phyloP scores from a whole-genome alignment of 2,888 invertebrate genomes.

The Halocaridina rubra region DNA sequence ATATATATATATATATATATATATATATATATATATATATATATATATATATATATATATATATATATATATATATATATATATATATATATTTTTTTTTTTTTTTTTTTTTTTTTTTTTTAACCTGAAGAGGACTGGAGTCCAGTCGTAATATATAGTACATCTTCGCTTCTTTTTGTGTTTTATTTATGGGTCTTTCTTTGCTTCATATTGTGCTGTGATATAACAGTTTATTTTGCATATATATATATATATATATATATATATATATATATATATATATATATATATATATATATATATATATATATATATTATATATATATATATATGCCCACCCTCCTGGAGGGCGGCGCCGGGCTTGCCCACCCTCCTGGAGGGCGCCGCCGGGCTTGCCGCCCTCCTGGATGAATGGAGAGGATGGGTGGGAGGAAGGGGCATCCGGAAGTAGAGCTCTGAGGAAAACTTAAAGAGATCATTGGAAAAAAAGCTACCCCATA shows the following conservation, averaged over 20 bases:
- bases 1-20: too few species aligned
- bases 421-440: background rate
- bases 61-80: conserved; percentile 1
- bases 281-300: background rate
- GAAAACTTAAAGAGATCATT: background rate
- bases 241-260: conserved; percentile 1
- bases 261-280: conserved; percentile 1
- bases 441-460: too few species aligned
- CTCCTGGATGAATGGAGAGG: background rate
- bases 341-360: too few species aligned
- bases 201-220: too few species aligned
- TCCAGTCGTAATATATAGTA: too few species aligned
- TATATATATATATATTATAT: conserved; percentile 1
- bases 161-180: too few species aligned
- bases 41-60: background rate
- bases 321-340: conserved; percentile 1
- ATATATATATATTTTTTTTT: background rate
- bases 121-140: too few species aligned
- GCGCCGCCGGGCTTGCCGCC: too few species aligned
- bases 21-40: background rate
- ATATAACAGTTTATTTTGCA: too few species aligned
- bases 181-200: too few species aligned
- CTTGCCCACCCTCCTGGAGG: too few species aligned
- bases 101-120: background rate
- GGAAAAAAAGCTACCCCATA: background rate